Evolutionary conservation across 2,888 invertebrate genomes (phyloP).

Genomic region (Drosophila imparisetae): DNA sequence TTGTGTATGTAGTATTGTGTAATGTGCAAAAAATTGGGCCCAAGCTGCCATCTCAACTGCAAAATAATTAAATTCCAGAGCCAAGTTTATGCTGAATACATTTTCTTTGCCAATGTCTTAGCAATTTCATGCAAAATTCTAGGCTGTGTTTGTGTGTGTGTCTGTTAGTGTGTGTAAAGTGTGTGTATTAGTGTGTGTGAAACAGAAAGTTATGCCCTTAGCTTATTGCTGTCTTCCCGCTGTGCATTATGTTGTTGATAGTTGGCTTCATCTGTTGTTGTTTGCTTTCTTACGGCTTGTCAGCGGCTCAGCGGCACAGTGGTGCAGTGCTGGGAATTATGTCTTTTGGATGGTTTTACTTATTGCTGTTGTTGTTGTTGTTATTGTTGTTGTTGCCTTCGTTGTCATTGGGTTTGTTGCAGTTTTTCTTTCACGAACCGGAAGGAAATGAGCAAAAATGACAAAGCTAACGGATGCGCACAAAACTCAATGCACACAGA

Average conservation of each 20-base stretch:
- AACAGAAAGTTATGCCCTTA: conserved; percentile 72
- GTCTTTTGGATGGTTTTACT: conserved; percentile 50
- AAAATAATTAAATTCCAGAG: conserved; percentile 76
- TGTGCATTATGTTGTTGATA: conserved; percentile 54
- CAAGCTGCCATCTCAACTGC: conserved; percentile 62
- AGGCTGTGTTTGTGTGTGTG: conserved; percentile 9
- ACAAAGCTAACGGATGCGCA: conserved; percentile 82
- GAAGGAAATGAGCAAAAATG: conserved; percentile 82
- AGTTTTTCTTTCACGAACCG: conserved; percentile 73
- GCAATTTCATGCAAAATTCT: conserved; percentile 72
- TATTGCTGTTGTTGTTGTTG: conserved; percentile 11
- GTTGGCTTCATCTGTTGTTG: conserved; percentile 47
- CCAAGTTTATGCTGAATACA: conserved; percentile 64
- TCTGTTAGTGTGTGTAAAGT: conserved; percentile 22
- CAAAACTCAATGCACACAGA: conserved; percentile 68
- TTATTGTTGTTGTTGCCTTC: conserved; percentile 4
- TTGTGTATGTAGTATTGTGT: conserved; percentile 34
- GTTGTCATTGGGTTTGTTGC: conserved; percentile 56
- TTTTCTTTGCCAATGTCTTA: conserved; percentile 52
- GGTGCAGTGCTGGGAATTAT: conserved; percentile 70
- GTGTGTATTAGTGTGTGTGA: conserved; percentile 11
- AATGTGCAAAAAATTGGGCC: conserved; percentile 72
- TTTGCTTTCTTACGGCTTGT: conserved; percentile 76
- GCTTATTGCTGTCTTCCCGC: conserved; percentile 77
- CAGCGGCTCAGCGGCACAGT: conserved; percentile 75